Conservation (phyloP, 2,797 vertebrate species). For the Microctenopoma lineatum region DNA sequence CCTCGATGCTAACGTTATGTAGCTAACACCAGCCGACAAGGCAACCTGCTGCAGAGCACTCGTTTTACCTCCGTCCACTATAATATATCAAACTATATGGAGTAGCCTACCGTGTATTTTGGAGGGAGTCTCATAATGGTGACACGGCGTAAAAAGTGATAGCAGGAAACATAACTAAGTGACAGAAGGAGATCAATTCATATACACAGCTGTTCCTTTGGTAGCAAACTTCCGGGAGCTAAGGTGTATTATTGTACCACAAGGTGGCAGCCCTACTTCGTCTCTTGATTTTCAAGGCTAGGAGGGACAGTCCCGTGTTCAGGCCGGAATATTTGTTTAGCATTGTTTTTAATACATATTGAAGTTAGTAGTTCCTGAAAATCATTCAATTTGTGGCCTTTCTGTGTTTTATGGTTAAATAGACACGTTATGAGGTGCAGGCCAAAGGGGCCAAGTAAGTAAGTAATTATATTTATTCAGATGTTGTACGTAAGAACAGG, state of each 20-base stretch:
- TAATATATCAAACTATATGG: not conserved
- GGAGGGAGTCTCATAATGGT: constrained; percentile 49
- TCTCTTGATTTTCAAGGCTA: not conserved
- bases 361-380: not conserved
- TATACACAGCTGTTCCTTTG: not conserved
- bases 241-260: constrained; percentile 31
- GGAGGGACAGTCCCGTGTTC: too few relatives aligned
- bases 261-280: constrained; percentile 36
- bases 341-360: not conserved
- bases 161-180: not conserved
- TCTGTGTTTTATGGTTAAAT: not conserved
- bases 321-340: not conserved
- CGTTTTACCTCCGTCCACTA: not conserved
- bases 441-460: too few relatives aligned
- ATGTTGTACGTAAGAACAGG: too few relatives aligned
- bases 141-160: not conserved
- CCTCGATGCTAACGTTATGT: not conserved
- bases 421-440: not conserved
- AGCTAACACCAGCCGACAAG: constrained; percentile 44
- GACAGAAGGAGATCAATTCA: not conserved
- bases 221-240: constrained; percentile 60
- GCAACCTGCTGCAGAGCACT: constrained; percentile 39
- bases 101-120: constrained; percentile 62
- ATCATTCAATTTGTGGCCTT: not conserved
- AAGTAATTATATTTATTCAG: too few relatives aligned